Evolutionary conservation across 2,888 invertebrate species (phyloP), one percentile per base, ranked within the genome.

Genomic region (Archips crataeganus): DNA sequence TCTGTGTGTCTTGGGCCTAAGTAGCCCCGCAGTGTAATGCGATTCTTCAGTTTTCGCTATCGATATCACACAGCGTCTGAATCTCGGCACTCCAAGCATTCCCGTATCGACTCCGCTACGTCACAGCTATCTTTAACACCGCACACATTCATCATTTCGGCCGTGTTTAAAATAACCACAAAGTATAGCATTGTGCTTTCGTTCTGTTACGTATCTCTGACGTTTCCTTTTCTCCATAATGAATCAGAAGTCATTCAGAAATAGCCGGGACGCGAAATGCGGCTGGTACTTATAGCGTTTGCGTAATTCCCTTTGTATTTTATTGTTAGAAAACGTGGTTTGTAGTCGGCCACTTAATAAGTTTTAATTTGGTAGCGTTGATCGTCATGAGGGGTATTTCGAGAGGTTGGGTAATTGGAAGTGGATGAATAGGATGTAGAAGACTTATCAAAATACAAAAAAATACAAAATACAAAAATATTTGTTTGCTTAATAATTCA

Each of bases 231-330:
- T 82, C 77, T 75, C 77, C 78, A 76, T 74, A 32, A 80, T 85
- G 87, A 88, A 83, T 87, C 84, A 85, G 80, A 79, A 71, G 75
- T 79, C 77, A 80, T 81, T 78, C 78, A 82, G 83, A 87, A 87
- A 88, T 88, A 88, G 82, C 81, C 78, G 67, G 81, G 49, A 82
- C 79, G 82, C 78, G 77, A 83, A 81, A 82, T 78, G 39, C 82
- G 84, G 51, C 15, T 54, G 54, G 23, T 8, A n/a, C n/a, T n/a
- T n/a, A 77, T 84, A 79, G 76, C 79, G 78, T 80, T 81, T 81
- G 78, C 84, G 84, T 84, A 85, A 85, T 76, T 75, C 76, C 60
- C 60, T 54, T 70, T 74, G 34, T 23, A 36, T 60, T 45, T 47
- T 66, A 70, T 74, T 47, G 68, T 64, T 64, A n/a, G 13, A 57